A percentile compares a stretch with the other conserved stretches of the same genome.
Conservation (phyloP, 2,888 invertebrate species). For the Melanchra persicariae region DNA sequence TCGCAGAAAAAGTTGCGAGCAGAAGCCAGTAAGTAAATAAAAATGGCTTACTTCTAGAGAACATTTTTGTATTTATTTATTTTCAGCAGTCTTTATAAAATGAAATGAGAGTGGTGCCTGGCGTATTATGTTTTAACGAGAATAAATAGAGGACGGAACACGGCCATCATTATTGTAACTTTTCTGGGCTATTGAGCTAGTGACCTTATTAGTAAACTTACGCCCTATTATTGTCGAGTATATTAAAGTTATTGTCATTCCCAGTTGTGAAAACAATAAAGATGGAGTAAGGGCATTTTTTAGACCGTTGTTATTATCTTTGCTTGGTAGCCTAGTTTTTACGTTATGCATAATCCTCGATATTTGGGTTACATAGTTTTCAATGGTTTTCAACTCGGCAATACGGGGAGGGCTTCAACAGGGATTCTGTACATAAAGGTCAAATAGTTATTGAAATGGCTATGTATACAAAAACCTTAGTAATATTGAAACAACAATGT, state of each 20-base stretch:
- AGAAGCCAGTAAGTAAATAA: too few species aligned
- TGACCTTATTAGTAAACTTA: constrained; percentile 13
- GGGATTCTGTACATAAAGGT: not conserved
- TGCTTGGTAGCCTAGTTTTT: not conserved
- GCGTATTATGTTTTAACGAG: not conserved
- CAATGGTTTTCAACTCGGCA: too few species aligned
- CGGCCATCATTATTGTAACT: not conserved
- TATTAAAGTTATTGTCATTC: not conserved
- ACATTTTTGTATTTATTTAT: too few species aligned
- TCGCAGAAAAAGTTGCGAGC: too few species aligned
- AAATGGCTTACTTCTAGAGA: too few species aligned
- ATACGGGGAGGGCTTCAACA: not conserved
- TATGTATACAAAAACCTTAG: not conserved
- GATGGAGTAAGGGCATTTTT: not conserved
- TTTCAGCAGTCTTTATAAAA: too few species aligned
- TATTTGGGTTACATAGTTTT: too few species aligned
- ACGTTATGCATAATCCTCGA: too few species aligned
- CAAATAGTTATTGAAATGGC: not conserved
- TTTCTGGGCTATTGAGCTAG: not conserved
- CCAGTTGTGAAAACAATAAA: constrained; percentile 10
- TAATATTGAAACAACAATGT: too few species aligned
- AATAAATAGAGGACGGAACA: not conserved
- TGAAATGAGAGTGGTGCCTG: not conserved
- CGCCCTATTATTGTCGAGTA: not conserved
- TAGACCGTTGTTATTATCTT: not conserved